Base-by-base conservation (phyloP, 2,797 vertebrate genomes). In the Graptemys geographica region DNA sequence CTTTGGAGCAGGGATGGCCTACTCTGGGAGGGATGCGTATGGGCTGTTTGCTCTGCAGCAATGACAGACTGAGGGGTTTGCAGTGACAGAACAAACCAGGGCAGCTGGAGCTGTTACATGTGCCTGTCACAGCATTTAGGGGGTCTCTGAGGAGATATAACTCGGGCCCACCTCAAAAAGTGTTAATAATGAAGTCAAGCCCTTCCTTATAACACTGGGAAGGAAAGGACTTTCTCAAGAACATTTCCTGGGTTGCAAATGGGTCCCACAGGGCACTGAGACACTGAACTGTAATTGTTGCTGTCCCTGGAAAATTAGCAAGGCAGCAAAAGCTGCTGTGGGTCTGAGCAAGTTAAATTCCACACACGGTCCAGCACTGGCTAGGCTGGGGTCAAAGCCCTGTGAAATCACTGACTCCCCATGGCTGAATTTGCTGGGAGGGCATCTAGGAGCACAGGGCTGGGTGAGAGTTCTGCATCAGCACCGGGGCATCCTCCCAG, bases 191-290 rank as follows among this genome's bases (percentile, higher is more conserved):
- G 16, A 76, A 83, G 49, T 56, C 1, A 1, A 44, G 51, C 19
- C 92, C 89, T 88, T 92, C 78, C 87, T 81, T 53, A 69, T 80
- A 82, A n/a, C 8, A 2, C 51, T 83, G 82, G 8, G 83, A 90
- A 83, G 79, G 85, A 83, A 94, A 92, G 90, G 83, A 83, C 83
- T 93, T 94, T 91, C 92, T 91, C 95, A 93, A 87, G 88, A 88
- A 83, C 31, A 13, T 90, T 95, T 96, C 85, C 92, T 86, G 92
- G 86, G 95, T 86, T 79, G 76, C 74, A 15, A 96, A 82, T 44
- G 56, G 76, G 82, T 92, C 95, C 92, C 93, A 88, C 81, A 56
- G 0, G 76, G 94, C 89, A 94, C 3, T 4, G 1, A 49, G 83
- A 11, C 52, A 52, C 88, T 95, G 0, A 33, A 31, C 57, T 27